These are phyloP conservation scores for Nannoperca obscura DNA, from an alignment of 2,797 vertebrate genomes.

Conservation along the genomic window DNA sequence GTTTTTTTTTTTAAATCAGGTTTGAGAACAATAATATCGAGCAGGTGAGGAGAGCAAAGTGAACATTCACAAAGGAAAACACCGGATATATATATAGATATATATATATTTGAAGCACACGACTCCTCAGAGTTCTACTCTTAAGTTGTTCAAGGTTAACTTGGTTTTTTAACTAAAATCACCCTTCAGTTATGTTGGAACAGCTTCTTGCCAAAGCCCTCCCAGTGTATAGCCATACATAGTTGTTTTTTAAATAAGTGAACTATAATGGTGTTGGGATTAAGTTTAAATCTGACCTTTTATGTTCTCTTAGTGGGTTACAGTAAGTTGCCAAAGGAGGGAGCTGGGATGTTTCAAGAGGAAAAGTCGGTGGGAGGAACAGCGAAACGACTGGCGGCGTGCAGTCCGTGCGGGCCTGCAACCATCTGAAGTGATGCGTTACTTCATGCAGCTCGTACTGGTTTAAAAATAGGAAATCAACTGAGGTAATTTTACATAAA, in stretches of 20 bases:
- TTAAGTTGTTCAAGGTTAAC: slow-evolving; percentile 64
- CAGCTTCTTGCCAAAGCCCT: slow-evolving; percentile 66
- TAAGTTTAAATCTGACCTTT: slow-evolving; percentile 58
- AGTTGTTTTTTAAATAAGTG: slow-evolving; percentile 42
- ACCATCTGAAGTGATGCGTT: slow-evolving; percentile 62
- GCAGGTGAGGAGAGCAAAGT: slow-evolving; percentile 62
- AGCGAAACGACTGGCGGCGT: slow-evolving; percentile 50
- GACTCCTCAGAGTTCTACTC: slow-evolving; percentile 67
- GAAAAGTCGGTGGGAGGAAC: slow-evolving; percentile 24
- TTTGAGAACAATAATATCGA: slow-evolving; percentile 64
- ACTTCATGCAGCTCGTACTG: slow-evolving; percentile 38
- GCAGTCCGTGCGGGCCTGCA: slow-evolving; percentile 60
- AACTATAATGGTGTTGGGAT: slow-evolving; percentile 47
- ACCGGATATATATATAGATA: slow-evolving; percentile 63
- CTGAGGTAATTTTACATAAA: slow-evolving; percentile 24
- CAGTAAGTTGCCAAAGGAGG: slow-evolving; percentile 59
- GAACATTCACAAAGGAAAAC: slow-evolving; percentile 73
- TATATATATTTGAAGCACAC: slow-evolving; percentile 57
- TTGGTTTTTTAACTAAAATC: slow-evolving; percentile 57
- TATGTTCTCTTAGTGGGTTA: slow-evolving; percentile 54
- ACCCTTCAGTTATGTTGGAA: slow-evolving; percentile 60
- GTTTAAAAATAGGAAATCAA: slow-evolving; percentile 6
- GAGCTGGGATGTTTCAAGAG: slow-evolving; percentile 22
- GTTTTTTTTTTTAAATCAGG: slow-evolving; percentile 57
- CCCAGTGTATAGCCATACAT: slow-evolving; percentile 52